These are phyloP conservation scores for Cyanocitta stelleri DNA, from an alignment of 2,113 vertebrate genomes.

Conservation along the genomic window DNA sequence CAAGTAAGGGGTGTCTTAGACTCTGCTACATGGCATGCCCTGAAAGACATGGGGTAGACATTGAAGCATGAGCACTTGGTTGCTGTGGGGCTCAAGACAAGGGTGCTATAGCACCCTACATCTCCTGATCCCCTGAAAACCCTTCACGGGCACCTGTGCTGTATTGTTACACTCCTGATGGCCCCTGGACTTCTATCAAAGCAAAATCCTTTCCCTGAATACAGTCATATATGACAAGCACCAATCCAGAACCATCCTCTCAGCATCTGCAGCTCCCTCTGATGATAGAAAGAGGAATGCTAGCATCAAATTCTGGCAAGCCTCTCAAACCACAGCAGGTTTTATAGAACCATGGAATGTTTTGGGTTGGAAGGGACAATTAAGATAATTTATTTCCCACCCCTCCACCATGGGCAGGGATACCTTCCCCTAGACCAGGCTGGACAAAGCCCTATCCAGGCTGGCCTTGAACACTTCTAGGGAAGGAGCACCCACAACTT, in stretches of 20 bases:
- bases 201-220: neutral
- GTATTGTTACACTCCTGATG: neutral
- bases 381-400: neutral
- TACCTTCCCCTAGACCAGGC: neutral
- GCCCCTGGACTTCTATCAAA: neutral
- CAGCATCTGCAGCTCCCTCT: neutral
- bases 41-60: neutral
- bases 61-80: neutral
- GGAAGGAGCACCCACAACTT: neutral
- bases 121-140: neutral
- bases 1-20: neutral
- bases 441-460: neutral
- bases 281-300: fast-evolving
- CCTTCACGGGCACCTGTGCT: fast-evolving
- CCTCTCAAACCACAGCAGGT: neutral
- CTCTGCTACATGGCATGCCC: neutral
- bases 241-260: neutral
- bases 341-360: neutral
- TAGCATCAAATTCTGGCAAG: neutral
- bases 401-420: neutral
- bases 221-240: neutral
- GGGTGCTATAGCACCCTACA: neutral
- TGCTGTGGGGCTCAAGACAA: neutral
- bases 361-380: neutral
- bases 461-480: neutral